phyloP scores from a whole-genome alignment of 92 coral and sea anemone species.

The Desmophyllum pertusum region DNA sequence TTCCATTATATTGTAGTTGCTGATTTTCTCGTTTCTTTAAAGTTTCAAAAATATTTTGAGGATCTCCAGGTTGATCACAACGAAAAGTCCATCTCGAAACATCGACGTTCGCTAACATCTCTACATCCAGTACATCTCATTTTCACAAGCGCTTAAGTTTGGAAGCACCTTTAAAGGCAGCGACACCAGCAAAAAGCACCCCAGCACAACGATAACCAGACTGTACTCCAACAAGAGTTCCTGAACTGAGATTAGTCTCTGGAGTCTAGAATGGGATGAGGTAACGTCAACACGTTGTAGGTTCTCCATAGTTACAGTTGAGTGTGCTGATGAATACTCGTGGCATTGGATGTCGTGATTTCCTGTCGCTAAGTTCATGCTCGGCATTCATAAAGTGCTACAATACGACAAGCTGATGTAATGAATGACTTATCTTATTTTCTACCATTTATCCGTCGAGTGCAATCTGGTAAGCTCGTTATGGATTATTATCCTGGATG shows the following conservation, averaged over 20 bases:
- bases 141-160: not conserved
- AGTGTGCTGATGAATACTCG: not conserved
- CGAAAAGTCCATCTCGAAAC: no score
- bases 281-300: not conserved
- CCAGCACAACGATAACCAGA: slow-evolving; percentile 10
- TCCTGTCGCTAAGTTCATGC: not conserved
- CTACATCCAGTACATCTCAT: not conserved
- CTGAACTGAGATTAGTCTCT: not conserved
- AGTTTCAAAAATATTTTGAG: no score
- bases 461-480: no score
- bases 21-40: not conserved
- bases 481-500: no score
- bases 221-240: slow-evolving; percentile 48
- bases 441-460: no score
- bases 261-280: not conserved
- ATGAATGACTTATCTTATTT: no score
- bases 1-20: not conserved
- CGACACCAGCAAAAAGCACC: slow-evolving; percentile 13
- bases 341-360: not conserved
- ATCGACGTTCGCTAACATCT: not conserved
- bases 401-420: no score
- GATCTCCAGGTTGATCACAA: no score
- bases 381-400: no score
- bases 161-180: not conserved
- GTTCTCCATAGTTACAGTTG: not conserved